Evolutionary conservation across 64 coral and sea anemone genomes (phyloP).

Genomic region (Porites australiensis): DNA sequence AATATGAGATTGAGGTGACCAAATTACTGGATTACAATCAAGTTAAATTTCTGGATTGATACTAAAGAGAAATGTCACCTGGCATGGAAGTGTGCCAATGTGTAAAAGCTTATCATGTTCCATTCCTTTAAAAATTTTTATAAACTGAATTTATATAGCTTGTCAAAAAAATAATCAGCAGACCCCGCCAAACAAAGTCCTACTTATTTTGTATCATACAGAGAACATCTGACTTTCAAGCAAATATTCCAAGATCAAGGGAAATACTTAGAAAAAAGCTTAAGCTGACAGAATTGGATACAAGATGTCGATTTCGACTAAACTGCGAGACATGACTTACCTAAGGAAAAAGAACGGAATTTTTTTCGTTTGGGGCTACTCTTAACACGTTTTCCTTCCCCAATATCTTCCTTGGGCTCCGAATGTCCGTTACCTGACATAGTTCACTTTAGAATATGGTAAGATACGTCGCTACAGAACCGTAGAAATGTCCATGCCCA

Average conservation of each 20-base stretch:
- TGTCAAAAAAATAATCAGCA: neutral
- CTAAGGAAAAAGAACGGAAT: conserved; percentile 26
- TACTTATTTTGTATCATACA: no score
- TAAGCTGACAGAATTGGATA: no score
- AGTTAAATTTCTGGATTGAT: no score
- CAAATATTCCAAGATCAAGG: neutral
- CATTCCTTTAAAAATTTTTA: neutral
- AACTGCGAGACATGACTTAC: neutral
- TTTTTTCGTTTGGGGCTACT: conserved; percentile 1
- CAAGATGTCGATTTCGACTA: neutral
- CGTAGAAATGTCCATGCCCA: neutral
- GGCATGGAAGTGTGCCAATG: no score
- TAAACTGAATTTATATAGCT: neutral
- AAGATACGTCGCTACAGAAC: neutral
- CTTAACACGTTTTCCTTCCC: neutral
- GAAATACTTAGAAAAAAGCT: no score
- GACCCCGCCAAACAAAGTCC: neutral
- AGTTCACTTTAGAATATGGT: neutral
- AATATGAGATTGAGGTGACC: no score
- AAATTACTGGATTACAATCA: no score
- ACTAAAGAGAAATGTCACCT: no score
- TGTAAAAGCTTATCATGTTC: neutral
- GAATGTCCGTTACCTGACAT: conserved; percentile 3
- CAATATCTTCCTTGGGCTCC: neutral
- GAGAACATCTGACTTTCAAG: no score